Conservation (phyloP, 2,888 invertebrate species). For the Machimus rusticus region DNA sequence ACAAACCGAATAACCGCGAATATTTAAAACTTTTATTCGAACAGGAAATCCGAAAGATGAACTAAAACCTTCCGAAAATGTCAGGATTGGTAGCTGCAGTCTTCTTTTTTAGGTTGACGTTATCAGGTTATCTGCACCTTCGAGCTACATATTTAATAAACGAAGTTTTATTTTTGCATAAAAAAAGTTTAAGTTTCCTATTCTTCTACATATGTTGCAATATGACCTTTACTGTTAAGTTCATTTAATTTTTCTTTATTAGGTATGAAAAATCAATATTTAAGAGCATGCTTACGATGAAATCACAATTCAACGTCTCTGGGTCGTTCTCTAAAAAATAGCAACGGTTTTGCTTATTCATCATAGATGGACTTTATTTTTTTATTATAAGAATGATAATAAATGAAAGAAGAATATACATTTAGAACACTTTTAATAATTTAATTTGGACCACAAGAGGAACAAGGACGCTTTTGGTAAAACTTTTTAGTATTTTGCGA, state of each 20-base stretch:
- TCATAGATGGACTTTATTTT: no score
- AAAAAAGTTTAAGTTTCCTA: no score
- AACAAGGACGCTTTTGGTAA: not conserved
- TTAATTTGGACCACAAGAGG: not conserved
- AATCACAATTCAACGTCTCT: no score
- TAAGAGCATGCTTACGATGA: no score
- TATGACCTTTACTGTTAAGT: no score
- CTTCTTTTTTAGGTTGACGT: not conserved
- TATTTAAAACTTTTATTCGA: not conserved
- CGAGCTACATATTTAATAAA: not conserved
- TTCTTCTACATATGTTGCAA: no score
- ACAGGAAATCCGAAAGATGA: not conserved
- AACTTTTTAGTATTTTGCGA: not conserved
- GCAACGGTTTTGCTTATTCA: no score
- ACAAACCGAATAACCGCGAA: not conserved
- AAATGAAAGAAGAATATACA: not conserved
- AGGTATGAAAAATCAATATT: no score
- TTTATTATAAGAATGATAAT: not conserved
- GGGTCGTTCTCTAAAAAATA: no score
- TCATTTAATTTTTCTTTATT: no score
- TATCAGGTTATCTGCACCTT: not conserved
- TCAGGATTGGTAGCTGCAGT: not conserved
- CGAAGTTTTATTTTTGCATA: not conserved
- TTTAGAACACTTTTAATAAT: not conserved
- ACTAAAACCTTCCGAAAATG: not conserved